Base-by-base conservation (phyloP, 2,888 invertebrate genomes). In the Bugulina stolonifera region DNA sequence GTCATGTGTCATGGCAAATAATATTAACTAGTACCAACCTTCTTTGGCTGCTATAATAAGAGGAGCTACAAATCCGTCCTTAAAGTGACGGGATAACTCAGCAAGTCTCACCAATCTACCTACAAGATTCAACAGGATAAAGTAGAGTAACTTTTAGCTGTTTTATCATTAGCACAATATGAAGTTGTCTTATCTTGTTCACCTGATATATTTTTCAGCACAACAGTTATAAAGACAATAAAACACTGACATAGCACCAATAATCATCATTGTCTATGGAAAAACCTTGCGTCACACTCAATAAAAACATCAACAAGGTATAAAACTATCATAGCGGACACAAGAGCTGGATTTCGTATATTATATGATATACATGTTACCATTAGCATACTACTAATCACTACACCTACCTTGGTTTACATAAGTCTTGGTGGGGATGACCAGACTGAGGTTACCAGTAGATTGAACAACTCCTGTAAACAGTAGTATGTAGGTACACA, bases 61-160 rank as follows among this genome's bases (percentile, higher is more conserved):
- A 14, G 64, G 64, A 3, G 64, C n/a, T 25, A 64, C 64, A 22
- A 64, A 32, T 10, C 25, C 5, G 64, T 64, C 64, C 32, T 64
- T 64, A 32, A 64, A 32, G 2, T 34, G 29, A 34, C 27, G 22
- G 2, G 64, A 64, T 3, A 64, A 27, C 32, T 64, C 25, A 14
- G n/a, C 2, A 2, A 64, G 27, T 32, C 32, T 64, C 5, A 32
- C 29, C 23, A 57, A 57, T 25, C 57, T 25, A 64, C 27, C 64
- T 64, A 27, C 5, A 32, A 64, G 14, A 32, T 14, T 10, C 23
- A 57, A 57, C 22, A 52, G 10, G 22, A 14, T 52, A 22, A 14
- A 14, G 52, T 52, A 10, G 10, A 52, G 52, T 22, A 52, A 52
- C 52, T 14, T 52, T n/a, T n/a, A n/a, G n/a, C n/a, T n/a, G n/a